A percentile compares a stretch with the other conserved stretches of the same genome.
phyloP scores from a whole-genome alignment of 1,140 invertebrate species.

The Heterodera schachtii region DNA sequence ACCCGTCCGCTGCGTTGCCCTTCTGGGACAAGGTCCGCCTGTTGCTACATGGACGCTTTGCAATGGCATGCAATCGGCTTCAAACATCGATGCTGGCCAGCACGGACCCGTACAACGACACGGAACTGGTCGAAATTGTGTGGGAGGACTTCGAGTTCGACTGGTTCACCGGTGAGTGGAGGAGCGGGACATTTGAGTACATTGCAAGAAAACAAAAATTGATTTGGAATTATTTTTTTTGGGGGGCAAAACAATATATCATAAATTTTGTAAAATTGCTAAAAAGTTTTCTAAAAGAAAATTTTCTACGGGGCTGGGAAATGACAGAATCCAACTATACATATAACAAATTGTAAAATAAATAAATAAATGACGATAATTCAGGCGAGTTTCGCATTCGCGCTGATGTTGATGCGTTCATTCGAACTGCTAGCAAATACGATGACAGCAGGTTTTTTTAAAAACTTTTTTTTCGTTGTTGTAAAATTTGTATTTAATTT shows the following conservation, averaged over 20 bases:
- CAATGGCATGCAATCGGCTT: slow-evolving; percentile 81
- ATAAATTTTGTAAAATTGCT: too few species aligned
- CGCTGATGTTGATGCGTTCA: slow-evolving; percentile 83
- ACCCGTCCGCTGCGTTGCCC: slow-evolving; percentile 87
- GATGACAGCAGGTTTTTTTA: slow-evolving; percentile 79
- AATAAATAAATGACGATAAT: neutral
- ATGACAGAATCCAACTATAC: too few species aligned
- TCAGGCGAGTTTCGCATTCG: slow-evolving; percentile 81
- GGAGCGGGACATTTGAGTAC: neutral
- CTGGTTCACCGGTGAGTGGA: slow-evolving; percentile 83
- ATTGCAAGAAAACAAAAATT: neutral
- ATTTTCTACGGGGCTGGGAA: too few species aligned
- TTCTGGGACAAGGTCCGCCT: slow-evolving; percentile 92
- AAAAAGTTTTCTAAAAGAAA: too few species aligned
- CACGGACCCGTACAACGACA: slow-evolving; percentile 73
- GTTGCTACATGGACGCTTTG: slow-evolving; percentile 86
- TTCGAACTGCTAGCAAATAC: slow-evolving; percentile 94
- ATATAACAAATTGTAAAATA: slow-evolving; percentile 15
- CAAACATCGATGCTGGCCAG: slow-evolving; percentile 88
- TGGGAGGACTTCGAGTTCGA: slow-evolving; percentile 89
- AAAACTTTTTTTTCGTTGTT: neutral
- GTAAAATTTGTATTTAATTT: neutral
- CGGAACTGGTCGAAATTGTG: slow-evolving; percentile 95
- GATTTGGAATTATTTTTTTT: too few species aligned
- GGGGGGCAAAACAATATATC: too few species aligned